phyloP scores from a whole-genome alignment of 2,888 invertebrate species.

The Timema cristinae region DNA sequence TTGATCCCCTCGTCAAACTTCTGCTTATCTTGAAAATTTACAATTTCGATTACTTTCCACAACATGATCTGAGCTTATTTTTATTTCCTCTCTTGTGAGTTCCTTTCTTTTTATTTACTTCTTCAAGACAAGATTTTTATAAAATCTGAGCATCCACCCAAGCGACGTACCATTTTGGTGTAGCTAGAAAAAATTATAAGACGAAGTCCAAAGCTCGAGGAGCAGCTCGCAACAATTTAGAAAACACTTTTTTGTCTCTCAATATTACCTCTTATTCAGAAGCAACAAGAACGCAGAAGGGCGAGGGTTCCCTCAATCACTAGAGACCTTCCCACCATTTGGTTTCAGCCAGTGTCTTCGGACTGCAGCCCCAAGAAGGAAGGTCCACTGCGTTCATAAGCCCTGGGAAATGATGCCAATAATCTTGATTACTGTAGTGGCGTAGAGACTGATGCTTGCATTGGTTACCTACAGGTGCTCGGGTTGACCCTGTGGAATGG shows the following conservation, averaged over 20 bases:
- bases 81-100: neutral
- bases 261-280: neutral
- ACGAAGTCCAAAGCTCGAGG: neutral
- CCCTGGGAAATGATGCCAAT: neutral
- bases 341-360: neutral
- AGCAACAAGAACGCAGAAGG: neutral
- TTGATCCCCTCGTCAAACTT: no score
- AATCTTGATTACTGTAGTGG: neutral
- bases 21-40: neutral
- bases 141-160: neutral
- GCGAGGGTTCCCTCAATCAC: neutral
- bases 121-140: neutral
- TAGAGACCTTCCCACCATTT: neutral
- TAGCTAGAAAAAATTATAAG: neutral
- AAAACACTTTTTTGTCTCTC: neutral
- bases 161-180: neutral
- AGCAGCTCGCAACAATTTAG: neutral
- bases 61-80: neutral
- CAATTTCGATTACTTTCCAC: neutral
- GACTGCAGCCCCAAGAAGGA: neutral
- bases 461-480: no score
- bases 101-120: neutral
- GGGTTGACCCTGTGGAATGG: no score
- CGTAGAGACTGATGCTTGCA: no score
- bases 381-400: neutral